These are phyloP conservation scores for Villa cingulata DNA, from an alignment of 2,888 invertebrate species.

Conservation along the genomic window DNA sequence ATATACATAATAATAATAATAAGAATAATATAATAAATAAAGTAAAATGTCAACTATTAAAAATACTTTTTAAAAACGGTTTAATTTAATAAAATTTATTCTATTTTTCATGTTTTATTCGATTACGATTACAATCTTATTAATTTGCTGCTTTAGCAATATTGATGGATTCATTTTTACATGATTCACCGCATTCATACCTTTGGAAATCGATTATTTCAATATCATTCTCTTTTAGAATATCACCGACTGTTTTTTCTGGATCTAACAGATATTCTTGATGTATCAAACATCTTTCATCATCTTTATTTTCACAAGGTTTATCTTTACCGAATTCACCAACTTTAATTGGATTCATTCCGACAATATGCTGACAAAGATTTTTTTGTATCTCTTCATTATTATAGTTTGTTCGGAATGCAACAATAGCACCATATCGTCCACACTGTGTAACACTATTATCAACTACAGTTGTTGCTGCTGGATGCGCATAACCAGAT, in stretches of 20 bases:
- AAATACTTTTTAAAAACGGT: too few relatives aligned
- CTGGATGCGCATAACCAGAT: slow-evolving; percentile 63
- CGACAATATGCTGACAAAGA: slow-evolving; percentile 87
- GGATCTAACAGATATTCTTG: slow-evolving; percentile 82
- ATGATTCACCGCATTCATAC: slow-evolving; percentile 70
- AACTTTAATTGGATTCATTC: slow-evolving; percentile 66
- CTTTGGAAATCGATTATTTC: slow-evolving; percentile 69
- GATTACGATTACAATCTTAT: neutral
- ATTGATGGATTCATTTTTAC: neutral
- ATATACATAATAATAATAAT: too few relatives aligned
- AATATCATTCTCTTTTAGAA: slow-evolving; percentile 50
- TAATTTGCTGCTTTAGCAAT: neutral
- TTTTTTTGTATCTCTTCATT: slow-evolving; percentile 46
- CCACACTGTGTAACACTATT: slow-evolving; percentile 48
- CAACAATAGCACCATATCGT: slow-evolving; percentile 74
- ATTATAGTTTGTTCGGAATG: slow-evolving; percentile 43
- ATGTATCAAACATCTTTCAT: slow-evolving; percentile 66
- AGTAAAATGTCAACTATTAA: too few relatives aligned
- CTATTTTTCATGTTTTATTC: too few relatives aligned
- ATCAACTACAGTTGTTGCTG: slow-evolving; percentile 37
- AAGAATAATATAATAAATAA: too few relatives aligned
- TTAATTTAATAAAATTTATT: too few relatives aligned
- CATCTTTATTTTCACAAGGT: slow-evolving; percentile 50
- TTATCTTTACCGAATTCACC: slow-evolving; percentile 50
- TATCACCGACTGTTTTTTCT: slow-evolving; percentile 54